Percentiles rank a stretch among this genome's conserved stretches.
phyloP scores from a whole-genome alignment of 2,113 vertebrate genomes.

The Planiliza haematocheilus region DNA sequence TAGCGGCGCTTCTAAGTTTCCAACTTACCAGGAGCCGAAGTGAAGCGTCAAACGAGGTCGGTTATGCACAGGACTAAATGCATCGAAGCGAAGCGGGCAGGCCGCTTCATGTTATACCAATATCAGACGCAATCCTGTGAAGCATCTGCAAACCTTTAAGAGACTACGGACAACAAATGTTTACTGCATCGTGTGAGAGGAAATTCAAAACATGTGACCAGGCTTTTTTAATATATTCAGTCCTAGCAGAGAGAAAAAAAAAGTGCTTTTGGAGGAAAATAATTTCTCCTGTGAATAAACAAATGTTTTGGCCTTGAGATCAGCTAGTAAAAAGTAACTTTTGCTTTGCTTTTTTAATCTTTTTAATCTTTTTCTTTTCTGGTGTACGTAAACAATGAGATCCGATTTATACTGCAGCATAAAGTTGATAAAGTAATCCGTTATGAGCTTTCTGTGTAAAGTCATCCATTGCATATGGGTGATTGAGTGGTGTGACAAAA shows the following conservation, averaged over 20 bases:
- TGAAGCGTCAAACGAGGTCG: constrained; percentile 9
- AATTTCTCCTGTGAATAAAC: constrained; percentile 10
- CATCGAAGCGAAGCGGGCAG: constrained; percentile 5
- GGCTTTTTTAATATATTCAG: not conserved
- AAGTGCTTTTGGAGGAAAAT: constrained; percentile 30
- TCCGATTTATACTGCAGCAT: no score
- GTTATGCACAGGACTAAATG: not conserved
- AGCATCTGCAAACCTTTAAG: constrained; percentile 49
- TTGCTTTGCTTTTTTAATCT: no score
- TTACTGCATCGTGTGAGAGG: constrained; percentile 27
- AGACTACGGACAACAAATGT: constrained; percentile 28
- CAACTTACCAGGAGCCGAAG: constrained; percentile 5
- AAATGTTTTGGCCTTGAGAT: not conserved
- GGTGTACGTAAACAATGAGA: no score
- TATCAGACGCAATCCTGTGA: constrained; percentile 18
- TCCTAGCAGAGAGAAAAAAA: not conserved
- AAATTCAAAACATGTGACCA: constrained; percentile 58
- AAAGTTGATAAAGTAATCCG: not conserved
- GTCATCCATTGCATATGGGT: not conserved
- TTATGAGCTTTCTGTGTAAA: not conserved
- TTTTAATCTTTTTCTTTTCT: no score
- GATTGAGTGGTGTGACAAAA: not conserved
- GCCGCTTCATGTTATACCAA: not conserved
- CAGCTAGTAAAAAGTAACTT: not conserved
- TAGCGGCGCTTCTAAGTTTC: constrained; percentile 13